A percentile compares a stretch with the other conserved stretches of the same genome.
Conservation (phyloP, 2,113 vertebrate genomes). For the Pterophyllum scalare region DNA sequence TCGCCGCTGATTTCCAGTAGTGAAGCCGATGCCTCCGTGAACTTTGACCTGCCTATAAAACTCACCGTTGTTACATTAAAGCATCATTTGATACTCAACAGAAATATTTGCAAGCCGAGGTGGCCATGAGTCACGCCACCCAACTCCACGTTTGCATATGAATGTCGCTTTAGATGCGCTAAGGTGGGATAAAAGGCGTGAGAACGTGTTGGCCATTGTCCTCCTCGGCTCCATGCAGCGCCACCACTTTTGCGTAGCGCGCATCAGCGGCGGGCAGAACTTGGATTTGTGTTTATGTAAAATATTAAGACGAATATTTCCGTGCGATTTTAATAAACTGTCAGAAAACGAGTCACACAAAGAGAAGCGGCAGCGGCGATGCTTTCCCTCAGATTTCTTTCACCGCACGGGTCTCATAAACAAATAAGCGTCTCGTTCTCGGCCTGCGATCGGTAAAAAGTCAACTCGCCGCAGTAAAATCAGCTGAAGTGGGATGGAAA, state of each 20-base stretch:
- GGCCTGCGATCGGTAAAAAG: neutral
- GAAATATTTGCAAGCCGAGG: conserved; percentile 45
- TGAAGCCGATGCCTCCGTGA: neutral
- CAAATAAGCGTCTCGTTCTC: conserved; percentile 58
- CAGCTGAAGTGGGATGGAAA: neutral
- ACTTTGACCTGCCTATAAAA: neutral
- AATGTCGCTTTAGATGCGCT: conserved; percentile 34
- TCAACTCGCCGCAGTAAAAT: conserved; percentile 11
- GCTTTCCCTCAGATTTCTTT: conserved; percentile 53
- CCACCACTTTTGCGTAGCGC: conserved; percentile 72
- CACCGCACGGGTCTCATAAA: conserved; percentile 49
- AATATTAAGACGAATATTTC: conserved; percentile 62
- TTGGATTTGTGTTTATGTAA: conserved; percentile 84
- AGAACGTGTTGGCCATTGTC: conserved; percentile 43
- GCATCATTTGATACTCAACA: conserved; percentile 20
- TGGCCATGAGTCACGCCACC: neutral
- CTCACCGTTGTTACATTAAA: neutral
- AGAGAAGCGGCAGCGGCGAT: conserved; percentile 49
- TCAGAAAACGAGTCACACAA: conserved; percentile 46
- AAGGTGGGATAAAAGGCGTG: conserved; percentile 31
- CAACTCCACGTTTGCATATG: conserved; percentile 58
- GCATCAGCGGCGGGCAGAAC: conserved; percentile 17
- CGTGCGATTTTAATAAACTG: conserved; percentile 77
- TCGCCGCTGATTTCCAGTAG: neutral
- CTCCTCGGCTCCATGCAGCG: neutral